Evolutionary conservation across 1,140 invertebrate genomes (phyloP).

Genomic region (Heterodera carotae): DNA sequence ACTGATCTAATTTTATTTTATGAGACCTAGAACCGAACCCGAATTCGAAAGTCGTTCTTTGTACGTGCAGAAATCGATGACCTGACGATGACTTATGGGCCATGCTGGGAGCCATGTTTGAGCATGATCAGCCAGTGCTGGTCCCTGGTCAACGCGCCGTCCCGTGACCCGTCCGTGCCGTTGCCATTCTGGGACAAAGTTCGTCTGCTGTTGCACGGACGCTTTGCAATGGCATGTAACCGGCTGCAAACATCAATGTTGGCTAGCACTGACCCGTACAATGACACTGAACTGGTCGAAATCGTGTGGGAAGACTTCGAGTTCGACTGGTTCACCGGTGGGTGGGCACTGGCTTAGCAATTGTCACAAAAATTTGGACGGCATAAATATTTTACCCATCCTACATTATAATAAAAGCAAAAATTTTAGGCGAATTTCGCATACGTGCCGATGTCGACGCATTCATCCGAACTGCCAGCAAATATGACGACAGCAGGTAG

Average conservation of each 20-base stretch:
- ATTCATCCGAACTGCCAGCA: conserved; percentile 90
- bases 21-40: no score
- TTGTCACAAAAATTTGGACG: no score
- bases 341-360: no score
- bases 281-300: conserved; percentile 95
- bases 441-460: conserved; percentile 83
- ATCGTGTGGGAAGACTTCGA: conserved; percentile 86
- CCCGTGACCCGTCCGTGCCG: conserved; percentile 86
- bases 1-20: no score
- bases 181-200: conserved; percentile 96
- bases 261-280: conserved; percentile 74
- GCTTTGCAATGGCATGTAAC: conserved; percentile 81
- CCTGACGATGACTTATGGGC: conserved; percentile 88
- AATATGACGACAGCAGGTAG: conserved; percentile 87
- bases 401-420: conserved; percentile 10
- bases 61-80: conserved; percentile 81
- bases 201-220: conserved; percentile 81
- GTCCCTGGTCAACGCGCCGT: conserved; percentile 79
- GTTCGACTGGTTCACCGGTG: conserved; percentile 92
- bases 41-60: no score
- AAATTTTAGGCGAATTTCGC: conserved; percentile 75
- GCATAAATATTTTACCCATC: no score
- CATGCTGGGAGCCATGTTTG: conserved; percentile 96
- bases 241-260: conserved; percentile 85
- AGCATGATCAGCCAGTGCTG: conserved; percentile 86